These are phyloP conservation scores for Heliconius aoede DNA, from an alignment of 2,888 invertebrate genomes.

Conservation along the genomic window DNA sequence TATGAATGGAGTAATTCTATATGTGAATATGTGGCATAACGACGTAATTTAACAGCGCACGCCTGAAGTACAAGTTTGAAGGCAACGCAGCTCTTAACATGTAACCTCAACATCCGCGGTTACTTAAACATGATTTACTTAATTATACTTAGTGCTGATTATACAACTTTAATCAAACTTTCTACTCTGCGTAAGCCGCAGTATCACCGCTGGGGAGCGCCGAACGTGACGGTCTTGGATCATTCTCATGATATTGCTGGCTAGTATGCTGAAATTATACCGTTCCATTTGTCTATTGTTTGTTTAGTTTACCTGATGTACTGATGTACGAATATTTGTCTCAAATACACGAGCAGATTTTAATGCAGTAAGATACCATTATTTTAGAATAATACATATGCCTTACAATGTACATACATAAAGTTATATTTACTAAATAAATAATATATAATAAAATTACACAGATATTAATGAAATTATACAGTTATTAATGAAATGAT, in stretches of 20 bases:
- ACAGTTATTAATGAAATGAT: too few species aligned
- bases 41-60: conserved; percentile 14
- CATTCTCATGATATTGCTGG: conserved; percentile 40
- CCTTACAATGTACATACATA: background rate
- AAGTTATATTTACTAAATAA: too few species aligned
- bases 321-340: too few species aligned
- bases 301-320: background rate
- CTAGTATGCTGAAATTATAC: conserved; percentile 23
- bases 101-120: conserved; percentile 50
- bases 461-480: too few species aligned
- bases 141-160: conserved; percentile 65
- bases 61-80: conserved; percentile 23
- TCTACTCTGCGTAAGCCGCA: conserved; percentile 53
- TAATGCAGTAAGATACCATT: too few species aligned
- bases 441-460: too few species aligned
- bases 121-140: conserved; percentile 56
- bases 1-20: background rate
- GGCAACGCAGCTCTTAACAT: conserved; percentile 19
- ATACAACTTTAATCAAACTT: conserved; percentile 63
- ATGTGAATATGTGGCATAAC: background rate
- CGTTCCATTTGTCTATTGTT: conserved; percentile 9
- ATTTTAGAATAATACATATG: too few species aligned
- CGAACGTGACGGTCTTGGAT: conserved; percentile 49
- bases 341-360: too few species aligned
- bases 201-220: conserved; percentile 51